Evolutionary conservation across 2,113 vertebrate genomes (phyloP).

Genomic region (Aegithalos caudatus): DNA sequence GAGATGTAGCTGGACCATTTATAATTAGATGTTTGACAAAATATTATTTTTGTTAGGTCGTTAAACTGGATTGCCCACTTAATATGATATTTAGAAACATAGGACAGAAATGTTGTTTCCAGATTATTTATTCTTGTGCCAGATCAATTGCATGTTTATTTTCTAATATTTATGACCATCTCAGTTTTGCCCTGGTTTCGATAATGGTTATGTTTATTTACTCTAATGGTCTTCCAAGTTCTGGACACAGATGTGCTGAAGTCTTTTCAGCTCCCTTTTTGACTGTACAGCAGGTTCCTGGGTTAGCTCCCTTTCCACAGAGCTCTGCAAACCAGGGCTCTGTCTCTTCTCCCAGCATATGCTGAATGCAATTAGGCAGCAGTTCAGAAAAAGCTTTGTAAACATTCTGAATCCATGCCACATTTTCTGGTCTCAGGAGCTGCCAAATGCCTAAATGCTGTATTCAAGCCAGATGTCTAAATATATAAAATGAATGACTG

Average conservation of each 20-base stretch:
- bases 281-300: not conserved
- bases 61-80: not conserved
- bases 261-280: not conserved
- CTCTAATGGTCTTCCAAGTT: not conserved
- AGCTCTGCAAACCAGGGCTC: constrained; percentile 5
- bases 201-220: not conserved
- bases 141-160: not conserved
- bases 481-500: constrained; percentile 58
- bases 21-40: not conserved
- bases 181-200: not conserved
- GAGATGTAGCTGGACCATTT: constrained; percentile 10
- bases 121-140: not conserved
- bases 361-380: constrained; percentile 60
- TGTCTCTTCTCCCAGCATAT: constrained; percentile 51
- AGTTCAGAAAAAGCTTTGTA: constrained; percentile 58
- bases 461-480: constrained; percentile 45
- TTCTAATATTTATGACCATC: not conserved
- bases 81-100: not conserved
- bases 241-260: not conserved
- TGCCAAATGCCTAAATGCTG: constrained; percentile 41
- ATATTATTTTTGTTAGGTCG: not conserved
- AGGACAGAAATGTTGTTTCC: not conserved
- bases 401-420: constrained; percentile 58
- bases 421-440: constrained; percentile 23
- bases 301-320: not conserved